Conservation (phyloP, 2,797 vertebrate species). For the Aulostomus chinensis region DNA sequence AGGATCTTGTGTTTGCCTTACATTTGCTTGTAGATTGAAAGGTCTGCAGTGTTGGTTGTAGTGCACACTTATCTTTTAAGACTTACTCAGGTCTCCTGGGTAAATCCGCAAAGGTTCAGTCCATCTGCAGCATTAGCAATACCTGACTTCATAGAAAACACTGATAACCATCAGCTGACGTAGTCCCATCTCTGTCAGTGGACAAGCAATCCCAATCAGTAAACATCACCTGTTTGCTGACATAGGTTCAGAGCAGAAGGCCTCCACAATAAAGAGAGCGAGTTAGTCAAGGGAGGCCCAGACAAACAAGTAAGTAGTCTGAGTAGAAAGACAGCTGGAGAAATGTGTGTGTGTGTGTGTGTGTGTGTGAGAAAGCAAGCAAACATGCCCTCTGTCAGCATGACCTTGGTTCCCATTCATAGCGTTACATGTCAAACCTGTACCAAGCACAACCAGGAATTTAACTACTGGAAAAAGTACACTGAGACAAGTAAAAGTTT, state of each 20-base stretch:
- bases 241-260: constrained; percentile 18
- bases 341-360: constrained; percentile 29
- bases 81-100: constrained; percentile 35
- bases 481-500: not conserved
- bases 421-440: not conserved
- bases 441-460: not conserved
- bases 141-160: constrained; percentile 13
- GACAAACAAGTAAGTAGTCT: constrained; percentile 33
- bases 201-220: constrained; percentile 43
- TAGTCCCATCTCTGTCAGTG: constrained; percentile 30
- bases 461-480: constrained; percentile 15
- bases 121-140: constrained; percentile 29
- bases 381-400: constrained; percentile 26
- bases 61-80: constrained; percentile 30
- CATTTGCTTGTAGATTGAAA: constrained; percentile 43
- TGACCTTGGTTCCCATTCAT: constrained; percentile 31
- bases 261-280: constrained; percentile 12
- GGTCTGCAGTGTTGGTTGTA: constrained; percentile 24
- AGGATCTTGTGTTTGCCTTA: constrained; percentile 44
- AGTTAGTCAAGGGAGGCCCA: constrained; percentile 13
- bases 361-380: constrained; percentile 23
- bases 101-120: constrained; percentile 31
- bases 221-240: constrained; percentile 44
- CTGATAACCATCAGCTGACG: constrained; percentile 64
- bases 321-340: constrained; percentile 17